Percentiles rank a stretch among this genome's conserved stretches.
These are phyloP conservation scores for Smutsia temminckii DNA, from an alignment of 2,797 vertebrate genomes.

Conservation along the genomic window DNA sequence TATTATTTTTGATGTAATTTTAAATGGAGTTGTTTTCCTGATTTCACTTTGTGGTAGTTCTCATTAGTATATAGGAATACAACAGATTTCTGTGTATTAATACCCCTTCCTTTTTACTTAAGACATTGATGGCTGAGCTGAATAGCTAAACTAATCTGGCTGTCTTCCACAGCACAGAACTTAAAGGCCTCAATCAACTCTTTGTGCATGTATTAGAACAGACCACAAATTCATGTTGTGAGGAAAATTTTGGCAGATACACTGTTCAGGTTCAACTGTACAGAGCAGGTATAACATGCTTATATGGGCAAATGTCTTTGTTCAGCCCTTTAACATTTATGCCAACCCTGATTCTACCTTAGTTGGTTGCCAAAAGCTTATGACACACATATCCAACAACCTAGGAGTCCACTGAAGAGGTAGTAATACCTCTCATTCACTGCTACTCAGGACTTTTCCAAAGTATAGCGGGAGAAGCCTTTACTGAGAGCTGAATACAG, in stretches of 20 bases:
- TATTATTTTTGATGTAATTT: too few relatives aligned
- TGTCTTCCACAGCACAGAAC: neutral
- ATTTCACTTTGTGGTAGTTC: too few relatives aligned
- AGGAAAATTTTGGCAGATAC: neutral
- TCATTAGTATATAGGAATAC: too few relatives aligned
- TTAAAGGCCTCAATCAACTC: neutral
- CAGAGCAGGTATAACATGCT: neutral
- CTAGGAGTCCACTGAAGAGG: neutral
- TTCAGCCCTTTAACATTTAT: neutral
- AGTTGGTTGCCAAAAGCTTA: neutral
- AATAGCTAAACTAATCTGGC: neutral
- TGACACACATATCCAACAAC: neutral
- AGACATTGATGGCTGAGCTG: neutral
- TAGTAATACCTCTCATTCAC: neutral
- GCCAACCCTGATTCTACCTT: neutral
- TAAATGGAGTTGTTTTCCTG: too few relatives aligned
- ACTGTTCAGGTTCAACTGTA: neutral
- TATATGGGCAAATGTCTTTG: too few relatives aligned
- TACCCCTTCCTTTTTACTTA: neutral
- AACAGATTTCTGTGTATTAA: too few relatives aligned
- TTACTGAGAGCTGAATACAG: neutral
- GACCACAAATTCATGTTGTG: neutral
- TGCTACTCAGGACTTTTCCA: neutral
- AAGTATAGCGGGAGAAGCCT: neutral
- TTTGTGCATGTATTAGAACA: neutral